Conservation (phyloP, 2,113 vertebrate genomes). For the Siniperca chuatsi region DNA sequence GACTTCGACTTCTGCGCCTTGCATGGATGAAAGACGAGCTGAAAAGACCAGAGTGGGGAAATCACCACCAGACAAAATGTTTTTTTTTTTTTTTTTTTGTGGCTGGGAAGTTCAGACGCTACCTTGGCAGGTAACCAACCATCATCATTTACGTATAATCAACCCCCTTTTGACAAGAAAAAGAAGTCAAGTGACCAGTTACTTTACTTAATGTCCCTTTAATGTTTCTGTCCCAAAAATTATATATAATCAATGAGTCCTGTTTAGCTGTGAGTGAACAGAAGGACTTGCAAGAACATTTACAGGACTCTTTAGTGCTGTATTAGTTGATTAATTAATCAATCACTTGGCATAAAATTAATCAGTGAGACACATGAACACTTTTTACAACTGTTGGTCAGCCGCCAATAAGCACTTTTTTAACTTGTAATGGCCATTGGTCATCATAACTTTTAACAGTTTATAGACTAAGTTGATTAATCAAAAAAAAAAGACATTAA, state of each 20-base stretch:
- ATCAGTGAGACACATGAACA: too few relatives aligned
- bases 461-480: neutral
- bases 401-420: neutral
- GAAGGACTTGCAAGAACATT: neutral
- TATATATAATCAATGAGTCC: neutral
- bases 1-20: slow-evolving; percentile 93
- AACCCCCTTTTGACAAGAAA: neutral
- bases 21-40: slow-evolving; percentile 70
- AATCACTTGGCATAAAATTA: neutral
- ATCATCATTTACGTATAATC: neutral
- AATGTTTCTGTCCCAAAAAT: too few relatives aligned
- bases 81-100: neutral
- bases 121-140: neutral
- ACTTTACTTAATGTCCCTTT: neutral
- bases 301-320: neutral
- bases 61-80: neutral
- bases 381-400: neutral
- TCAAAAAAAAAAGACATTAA: too few relatives aligned
- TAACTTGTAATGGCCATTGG: neutral
- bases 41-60: neutral
- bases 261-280: neutral
- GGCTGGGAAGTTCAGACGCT: neutral
- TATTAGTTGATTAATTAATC: neutral
- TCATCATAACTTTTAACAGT: neutral
- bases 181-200: neutral